Conservation (phyloP, 2,797 vertebrate genomes). For the Lindbergichthys nudifrons region DNA sequence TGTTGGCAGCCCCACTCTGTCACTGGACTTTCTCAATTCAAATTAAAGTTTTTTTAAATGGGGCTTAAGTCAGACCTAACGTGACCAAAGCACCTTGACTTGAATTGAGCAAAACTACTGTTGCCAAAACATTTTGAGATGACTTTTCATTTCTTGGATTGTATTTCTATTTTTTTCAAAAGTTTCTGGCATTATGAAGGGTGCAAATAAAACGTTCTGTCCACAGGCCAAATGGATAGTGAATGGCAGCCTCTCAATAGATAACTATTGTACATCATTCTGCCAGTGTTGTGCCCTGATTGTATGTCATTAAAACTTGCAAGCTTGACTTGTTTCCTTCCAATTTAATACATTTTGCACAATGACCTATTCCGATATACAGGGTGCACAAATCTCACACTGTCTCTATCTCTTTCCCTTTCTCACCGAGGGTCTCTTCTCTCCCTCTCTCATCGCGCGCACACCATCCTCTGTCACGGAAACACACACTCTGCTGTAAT, state of each 20-base stretch:
- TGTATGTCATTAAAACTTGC: conserved; percentile 22
- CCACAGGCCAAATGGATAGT: too few relatives aligned
- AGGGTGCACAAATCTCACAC: conserved; percentile 56
- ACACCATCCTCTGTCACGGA: conserved; percentile 65
- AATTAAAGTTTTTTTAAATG: background rate
- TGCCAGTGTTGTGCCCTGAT: too few relatives aligned
- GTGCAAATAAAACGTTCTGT: too few relatives aligned
- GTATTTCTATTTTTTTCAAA: background rate
- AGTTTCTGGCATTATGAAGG: too few relatives aligned
- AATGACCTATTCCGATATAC: conserved; percentile 50
- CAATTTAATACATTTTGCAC: conserved; percentile 26
- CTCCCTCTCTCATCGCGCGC: conserved; percentile 15
- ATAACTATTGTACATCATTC: too few relatives aligned
- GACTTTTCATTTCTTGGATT: background rate
- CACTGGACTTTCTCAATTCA: background rate
- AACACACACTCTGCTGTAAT: conserved; percentile 70
- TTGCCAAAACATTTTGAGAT: background rate
- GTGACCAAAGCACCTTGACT: background rate
- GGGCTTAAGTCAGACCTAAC: background rate
- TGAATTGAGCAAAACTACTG: background rate
- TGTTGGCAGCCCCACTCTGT: too few relatives aligned
- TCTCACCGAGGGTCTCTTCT: conserved; percentile 34
- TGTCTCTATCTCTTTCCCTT: conserved; percentile 31
- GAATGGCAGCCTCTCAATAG: too few relatives aligned
- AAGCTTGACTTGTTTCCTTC: conserved; percentile 11